Base-by-base conservation (phyloP, 92 coral and sea anemone species). In the Blastomussa wellsi region DNA sequence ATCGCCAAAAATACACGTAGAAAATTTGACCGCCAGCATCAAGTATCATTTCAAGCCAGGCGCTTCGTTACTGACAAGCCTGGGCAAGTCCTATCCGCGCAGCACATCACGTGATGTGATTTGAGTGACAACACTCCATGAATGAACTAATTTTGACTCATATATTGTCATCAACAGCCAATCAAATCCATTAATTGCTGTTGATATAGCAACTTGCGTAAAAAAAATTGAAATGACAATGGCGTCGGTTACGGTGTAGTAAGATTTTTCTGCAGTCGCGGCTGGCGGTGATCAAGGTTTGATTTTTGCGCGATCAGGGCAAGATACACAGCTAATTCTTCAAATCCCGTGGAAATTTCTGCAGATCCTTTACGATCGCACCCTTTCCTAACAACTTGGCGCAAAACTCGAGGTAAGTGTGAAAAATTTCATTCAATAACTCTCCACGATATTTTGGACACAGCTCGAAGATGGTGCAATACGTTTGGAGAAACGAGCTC, bases 191-290 rank as follows among this genome's bases (percentile, higher is more conserved):
- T 76, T 76, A 64, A 79, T 70, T 80, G 75, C 70, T 92, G 98
- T 94, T 94, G 98, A 94, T 92, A 94, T 94, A 92, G 98, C 98
- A 94, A 94, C 98, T 93, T 87, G 82, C 84, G 88, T 89, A 91
- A 92, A 84, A 85, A 89, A 92, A 85, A 79, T 89, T 88, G 87
- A 88, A 88, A 93, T 92, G 89, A 88, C 98, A 94, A 94, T 94
- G 98, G 94, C 95, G 98, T 92, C 93, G 91, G 85, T 92, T 92
- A 77, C 79, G 79, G 65, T 70, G 90, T 94, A 92, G 98, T 92
- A 94, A 94, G 89, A 26, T 83, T 87, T 94, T 86, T 86, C 86
- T 66, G 12, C 32, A 59, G 37, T 38, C 81, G 47, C 73, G 60
- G 78, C 47, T 60, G 74, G 87, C 79, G 66, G 65, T 74, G 64